phyloP scores from a whole-genome alignment of 2,888 invertebrate species.

The Esperia sulphurella region DNA sequence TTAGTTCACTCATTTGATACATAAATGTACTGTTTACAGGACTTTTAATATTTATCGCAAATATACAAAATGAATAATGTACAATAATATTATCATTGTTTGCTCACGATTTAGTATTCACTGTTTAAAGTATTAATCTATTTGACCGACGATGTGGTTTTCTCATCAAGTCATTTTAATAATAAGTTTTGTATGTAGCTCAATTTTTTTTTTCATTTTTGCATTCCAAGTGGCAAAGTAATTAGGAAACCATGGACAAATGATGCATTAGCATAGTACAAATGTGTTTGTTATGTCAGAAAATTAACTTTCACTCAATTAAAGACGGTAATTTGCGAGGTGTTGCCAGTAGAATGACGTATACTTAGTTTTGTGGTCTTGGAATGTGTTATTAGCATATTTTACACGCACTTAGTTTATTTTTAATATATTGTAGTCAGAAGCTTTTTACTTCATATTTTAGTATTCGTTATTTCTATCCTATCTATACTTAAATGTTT shows the following conservation, averaged over 20 bases:
- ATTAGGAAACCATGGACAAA: constrained; percentile 3
- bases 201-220: neutral
- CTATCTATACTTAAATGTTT: too few relatives aligned
- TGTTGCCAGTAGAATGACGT: neutral
- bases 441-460: too few relatives aligned
- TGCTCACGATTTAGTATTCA: too few relatives aligned
- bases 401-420: neutral
- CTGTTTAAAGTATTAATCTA: too few relatives aligned
- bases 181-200: neutral
- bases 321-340: constrained; percentile 1
- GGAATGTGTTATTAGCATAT: neutral
- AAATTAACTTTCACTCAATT: constrained; percentile 12
- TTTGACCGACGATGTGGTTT: neutral
- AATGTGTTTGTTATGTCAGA: constrained; percentile 10
- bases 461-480: too few relatives aligned
- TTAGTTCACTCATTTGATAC: too few relatives aligned
- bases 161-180: neutral
- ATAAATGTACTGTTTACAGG: too few relatives aligned
- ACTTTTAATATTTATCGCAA: too few relatives aligned
- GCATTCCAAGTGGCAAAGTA: neutral
- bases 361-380: neutral
- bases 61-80: too few relatives aligned
- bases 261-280: neutral
- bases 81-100: too few relatives aligned
- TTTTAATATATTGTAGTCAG: neutral